Conservation (phyloP, 2,888 invertebrate genomes). For the Cantharis rufa region DNA sequence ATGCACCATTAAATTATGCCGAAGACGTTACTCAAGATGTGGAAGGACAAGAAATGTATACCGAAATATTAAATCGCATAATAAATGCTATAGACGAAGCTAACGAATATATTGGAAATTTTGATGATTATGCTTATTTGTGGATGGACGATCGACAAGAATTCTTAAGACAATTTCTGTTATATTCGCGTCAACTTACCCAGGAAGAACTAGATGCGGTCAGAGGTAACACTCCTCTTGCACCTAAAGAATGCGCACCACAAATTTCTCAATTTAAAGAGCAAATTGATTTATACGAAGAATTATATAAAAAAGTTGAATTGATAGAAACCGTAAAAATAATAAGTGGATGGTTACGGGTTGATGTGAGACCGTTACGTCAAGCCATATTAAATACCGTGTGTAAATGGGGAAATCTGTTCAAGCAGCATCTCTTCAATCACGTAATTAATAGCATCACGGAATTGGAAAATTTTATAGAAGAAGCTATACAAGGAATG, state of each 20-base stretch:
- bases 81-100: constrained; percentile 52
- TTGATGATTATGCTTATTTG: constrained; percentile 72
- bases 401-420: constrained; percentile 86
- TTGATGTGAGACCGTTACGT: constrained; percentile 80
- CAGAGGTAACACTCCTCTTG: constrained; percentile 41
- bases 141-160: constrained; percentile 82
- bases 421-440: constrained; percentile 83
- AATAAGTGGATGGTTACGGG: constrained; percentile 78
- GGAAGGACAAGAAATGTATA: constrained; percentile 63
- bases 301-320: constrained; percentile 75
- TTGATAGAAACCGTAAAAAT: constrained; percentile 68
- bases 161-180: constrained; percentile 75
- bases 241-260: constrained; percentile 61
- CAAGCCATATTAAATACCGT: constrained; percentile 81
- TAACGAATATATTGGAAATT: constrained; percentile 55
- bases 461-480: constrained; percentile 78
- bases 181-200: constrained; percentile 74
- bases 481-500: constrained; percentile 73
- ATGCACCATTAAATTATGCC: constrained; percentile 29
- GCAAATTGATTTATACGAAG: constrained; percentile 81
- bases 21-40: constrained; percentile 63
- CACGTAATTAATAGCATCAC: constrained; percentile 77
- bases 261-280: constrained; percentile 75
- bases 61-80: constrained; percentile 58
- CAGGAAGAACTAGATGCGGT: constrained; percentile 71